phyloP scores from a whole-genome alignment of 2,888 invertebrate genomes.

The Lithophane semibrunnea region DNA sequence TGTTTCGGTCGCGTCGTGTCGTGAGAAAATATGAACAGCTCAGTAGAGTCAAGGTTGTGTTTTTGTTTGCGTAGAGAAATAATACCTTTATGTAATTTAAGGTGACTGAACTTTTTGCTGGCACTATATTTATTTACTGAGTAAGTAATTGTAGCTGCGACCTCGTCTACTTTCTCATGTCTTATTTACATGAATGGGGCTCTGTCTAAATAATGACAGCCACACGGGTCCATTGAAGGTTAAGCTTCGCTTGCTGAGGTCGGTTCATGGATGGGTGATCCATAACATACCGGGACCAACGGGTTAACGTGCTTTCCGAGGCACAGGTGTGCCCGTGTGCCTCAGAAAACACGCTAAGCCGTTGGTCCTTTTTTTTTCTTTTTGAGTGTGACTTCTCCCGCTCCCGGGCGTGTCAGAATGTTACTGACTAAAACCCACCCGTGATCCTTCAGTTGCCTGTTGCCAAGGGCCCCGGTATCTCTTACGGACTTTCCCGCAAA shows the following conservation, averaged over 20 bases:
- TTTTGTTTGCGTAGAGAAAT: conserved; percentile 43
- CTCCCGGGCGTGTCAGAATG: too few species aligned
- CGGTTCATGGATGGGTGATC: not conserved
- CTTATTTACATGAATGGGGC: not conserved
- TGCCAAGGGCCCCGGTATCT: too few species aligned
- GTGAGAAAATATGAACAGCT: conserved; percentile 54
- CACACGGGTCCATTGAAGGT: not conserved
- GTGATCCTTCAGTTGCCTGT: too few species aligned
- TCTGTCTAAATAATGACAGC: not conserved
- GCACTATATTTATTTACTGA: not conserved
- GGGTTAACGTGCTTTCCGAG: not conserved
- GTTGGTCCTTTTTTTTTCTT: not conserved
- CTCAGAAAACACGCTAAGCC: not conserved
- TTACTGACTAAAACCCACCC: too few species aligned
- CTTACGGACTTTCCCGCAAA: too few species aligned
- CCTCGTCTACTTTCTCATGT: not conserved
- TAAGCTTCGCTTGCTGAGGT: not conserved
- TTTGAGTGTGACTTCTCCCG: too few species aligned
- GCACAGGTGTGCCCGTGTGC: too few species aligned
- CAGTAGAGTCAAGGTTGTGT: conserved; percentile 60
- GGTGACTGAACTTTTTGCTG: conserved; percentile 45
- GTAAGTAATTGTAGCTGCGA: not conserved
- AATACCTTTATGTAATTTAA: conserved; percentile 41
- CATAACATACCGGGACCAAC: not conserved
- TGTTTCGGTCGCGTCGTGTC: conserved; percentile 39